These are phyloP conservation scores for Plecotus auritus DNA, from an alignment of 2,113 vertebrate genomes.

Conservation along the genomic window DNA sequence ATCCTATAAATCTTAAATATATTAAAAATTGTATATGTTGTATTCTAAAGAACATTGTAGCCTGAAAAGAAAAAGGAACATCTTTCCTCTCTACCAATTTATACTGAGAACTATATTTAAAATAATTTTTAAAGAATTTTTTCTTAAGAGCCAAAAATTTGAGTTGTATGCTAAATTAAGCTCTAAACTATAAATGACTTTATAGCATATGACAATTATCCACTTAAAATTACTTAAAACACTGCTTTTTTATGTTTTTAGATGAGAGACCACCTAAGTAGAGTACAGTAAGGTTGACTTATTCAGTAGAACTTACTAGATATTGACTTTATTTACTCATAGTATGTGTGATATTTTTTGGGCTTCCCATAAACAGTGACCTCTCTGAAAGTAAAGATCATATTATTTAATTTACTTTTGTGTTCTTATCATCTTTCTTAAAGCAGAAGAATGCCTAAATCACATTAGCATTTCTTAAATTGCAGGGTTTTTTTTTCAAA, in stretches of 20 bases:
- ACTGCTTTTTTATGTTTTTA: slow-evolving; percentile 46
- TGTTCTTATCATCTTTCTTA: not conserved
- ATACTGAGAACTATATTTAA: slow-evolving; percentile 69
- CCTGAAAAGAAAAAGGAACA: slow-evolving; percentile 54
- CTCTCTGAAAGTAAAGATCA: not conserved
- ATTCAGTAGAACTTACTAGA: slow-evolving; percentile 58
- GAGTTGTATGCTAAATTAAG: slow-evolving; percentile 42
- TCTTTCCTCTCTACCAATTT: slow-evolving; percentile 25
- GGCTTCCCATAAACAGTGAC: not conserved
- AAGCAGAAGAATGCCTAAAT: not conserved
- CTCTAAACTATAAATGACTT: slow-evolving; percentile 65
- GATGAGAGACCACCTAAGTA: slow-evolving; percentile 35
- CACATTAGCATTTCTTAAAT: not conserved
- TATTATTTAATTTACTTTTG: not conserved
- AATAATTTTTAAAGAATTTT: slow-evolving; percentile 43
- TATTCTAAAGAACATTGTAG: slow-evolving; percentile 68
- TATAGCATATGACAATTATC: slow-evolving; percentile 44
- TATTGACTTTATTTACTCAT: slow-evolving; percentile 68
- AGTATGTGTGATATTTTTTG: not conserved
- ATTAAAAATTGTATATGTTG: slow-evolving; percentile 57
- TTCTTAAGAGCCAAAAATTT: not conserved
- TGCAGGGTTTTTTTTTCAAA: not conserved
- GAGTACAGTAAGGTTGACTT: slow-evolving; percentile 36
- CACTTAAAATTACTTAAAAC: slow-evolving; percentile 62
- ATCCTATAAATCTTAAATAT: slow-evolving; percentile 66